Conservation (phyloP, 2,888 invertebrate species). For the Helobdella robusta region DNA sequence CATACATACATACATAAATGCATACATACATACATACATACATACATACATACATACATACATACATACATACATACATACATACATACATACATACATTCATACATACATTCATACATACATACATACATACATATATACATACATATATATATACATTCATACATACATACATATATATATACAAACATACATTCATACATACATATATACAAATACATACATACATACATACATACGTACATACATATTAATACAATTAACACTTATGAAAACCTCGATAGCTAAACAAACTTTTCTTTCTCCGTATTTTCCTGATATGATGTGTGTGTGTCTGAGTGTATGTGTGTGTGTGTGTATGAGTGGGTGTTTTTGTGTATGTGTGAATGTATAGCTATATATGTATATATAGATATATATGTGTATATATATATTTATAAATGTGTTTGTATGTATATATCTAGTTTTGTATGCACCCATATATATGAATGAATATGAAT, state of each 20-base stretch:
- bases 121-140: too few relatives aligned
- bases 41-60: too few relatives aligned
- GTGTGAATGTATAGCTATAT: not conserved
- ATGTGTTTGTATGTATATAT: not conserved
- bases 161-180: not conserved
- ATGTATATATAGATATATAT: not conserved
- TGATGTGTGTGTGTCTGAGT: not conserved
- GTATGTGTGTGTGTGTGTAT: too few relatives aligned
- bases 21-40: too few relatives aligned
- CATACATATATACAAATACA: too few relatives aligned
- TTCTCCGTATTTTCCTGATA: not conserved
- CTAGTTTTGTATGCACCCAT: not conserved
- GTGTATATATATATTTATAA: not conserved
- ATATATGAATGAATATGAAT: not conserved
- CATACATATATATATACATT: not conserved
- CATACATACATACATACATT: too few relatives aligned
- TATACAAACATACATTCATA: too few relatives aligned
- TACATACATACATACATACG: not conserved
- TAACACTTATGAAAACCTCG: not conserved
- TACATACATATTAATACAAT: not conserved
- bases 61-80: too few relatives aligned
- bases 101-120: too few relatives aligned
- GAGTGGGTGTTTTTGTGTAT: not conserved
- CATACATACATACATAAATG: too few relatives aligned
- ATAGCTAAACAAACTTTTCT: not conserved